phyloP scores from a whole-genome alignment of 2,113 vertebrate species.

The Gavia stellata region DNA sequence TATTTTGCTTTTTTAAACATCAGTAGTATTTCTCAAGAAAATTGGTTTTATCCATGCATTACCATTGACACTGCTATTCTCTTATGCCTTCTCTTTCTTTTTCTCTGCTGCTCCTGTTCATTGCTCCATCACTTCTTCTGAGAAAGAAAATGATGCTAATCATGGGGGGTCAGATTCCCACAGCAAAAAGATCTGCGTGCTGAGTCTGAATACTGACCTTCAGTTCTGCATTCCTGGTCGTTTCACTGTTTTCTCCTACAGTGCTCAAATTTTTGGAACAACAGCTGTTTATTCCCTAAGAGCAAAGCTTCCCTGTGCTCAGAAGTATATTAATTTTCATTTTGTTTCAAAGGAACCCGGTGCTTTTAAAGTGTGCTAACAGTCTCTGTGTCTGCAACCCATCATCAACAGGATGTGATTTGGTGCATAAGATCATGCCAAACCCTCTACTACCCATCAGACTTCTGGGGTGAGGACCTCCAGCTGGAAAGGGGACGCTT shows the following conservation, averaged over 20 bases:
- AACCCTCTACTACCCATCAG: neutral
- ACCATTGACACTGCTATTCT: neutral
- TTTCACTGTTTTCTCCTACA: neutral
- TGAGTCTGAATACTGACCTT: neutral
- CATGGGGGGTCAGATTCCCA: neutral
- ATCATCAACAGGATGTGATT: neutral
- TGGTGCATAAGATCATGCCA: neutral
- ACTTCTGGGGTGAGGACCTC: neutral
- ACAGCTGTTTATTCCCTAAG: accelerated
- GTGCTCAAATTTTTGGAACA: neutral
- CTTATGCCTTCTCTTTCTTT: neutral
- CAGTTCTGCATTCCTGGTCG: neutral
- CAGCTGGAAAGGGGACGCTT: neutral
- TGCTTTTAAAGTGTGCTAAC: neutral
- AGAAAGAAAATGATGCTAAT: neutral
- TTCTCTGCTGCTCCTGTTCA: neutral
- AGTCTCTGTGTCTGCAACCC: neutral
- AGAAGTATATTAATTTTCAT: neutral
- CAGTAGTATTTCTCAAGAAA: neutral
- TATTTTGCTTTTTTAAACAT: neutral
- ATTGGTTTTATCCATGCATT: neutral
- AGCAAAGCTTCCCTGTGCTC: neutral
- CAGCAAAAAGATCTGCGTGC: neutral
- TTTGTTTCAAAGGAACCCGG: neutral
- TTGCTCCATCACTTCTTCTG: neutral